Percentiles rank a stretch among this genome's conserved stretches.
Conservation (phyloP, 53 echinoderm and acorn worm species). For the Paelopatides confundens region DNA sequence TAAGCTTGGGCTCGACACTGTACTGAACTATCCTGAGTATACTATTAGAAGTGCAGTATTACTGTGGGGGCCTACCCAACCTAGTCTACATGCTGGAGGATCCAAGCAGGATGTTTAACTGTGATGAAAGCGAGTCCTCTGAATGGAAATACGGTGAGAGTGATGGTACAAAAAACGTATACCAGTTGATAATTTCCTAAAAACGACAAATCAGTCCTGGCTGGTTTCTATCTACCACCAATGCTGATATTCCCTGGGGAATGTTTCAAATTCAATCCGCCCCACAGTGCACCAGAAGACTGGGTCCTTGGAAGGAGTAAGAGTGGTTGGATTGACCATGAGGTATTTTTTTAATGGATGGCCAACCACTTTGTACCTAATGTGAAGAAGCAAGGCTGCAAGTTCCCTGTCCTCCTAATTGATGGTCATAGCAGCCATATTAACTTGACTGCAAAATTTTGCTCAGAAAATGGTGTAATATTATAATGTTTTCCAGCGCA, state of each 20-base stretch:
- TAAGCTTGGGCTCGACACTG: too few relatives aligned
- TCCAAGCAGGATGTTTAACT: background rate
- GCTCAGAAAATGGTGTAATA: background rate
- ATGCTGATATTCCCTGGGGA: conserved; percentile 59
- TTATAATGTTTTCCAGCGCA: background rate
- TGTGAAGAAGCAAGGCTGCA: background rate
- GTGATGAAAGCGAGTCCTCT: background rate
- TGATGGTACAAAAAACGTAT: conserved; percentile 4
- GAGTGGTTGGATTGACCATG: conserved; percentile 68
- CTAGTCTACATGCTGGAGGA: background rate
- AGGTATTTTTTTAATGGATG: conserved; percentile 60
- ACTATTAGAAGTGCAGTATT: too few relatives aligned
- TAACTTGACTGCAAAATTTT: background rate
- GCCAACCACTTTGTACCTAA: conserved; percentile 54
- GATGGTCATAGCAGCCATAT: background rate
- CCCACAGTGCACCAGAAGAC: conserved; percentile 53
- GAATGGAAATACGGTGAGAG: background rate
- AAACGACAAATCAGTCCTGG: background rate
- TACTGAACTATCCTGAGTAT: too few relatives aligned
- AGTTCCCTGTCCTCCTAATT: conserved; percentile 57
- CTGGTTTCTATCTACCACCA: conserved; percentile 58
- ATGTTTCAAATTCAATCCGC: conserved; percentile 60
- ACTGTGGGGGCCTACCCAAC: too few relatives aligned
- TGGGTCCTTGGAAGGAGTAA: conserved; percentile 40
- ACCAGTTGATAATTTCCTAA: background rate